A percentile compares a stretch with the other conserved stretches of the same genome.
Evolutionary conservation across 2,113 vertebrate species (phyloP).

Genomic region (Zosterops borbonicus): DNA sequence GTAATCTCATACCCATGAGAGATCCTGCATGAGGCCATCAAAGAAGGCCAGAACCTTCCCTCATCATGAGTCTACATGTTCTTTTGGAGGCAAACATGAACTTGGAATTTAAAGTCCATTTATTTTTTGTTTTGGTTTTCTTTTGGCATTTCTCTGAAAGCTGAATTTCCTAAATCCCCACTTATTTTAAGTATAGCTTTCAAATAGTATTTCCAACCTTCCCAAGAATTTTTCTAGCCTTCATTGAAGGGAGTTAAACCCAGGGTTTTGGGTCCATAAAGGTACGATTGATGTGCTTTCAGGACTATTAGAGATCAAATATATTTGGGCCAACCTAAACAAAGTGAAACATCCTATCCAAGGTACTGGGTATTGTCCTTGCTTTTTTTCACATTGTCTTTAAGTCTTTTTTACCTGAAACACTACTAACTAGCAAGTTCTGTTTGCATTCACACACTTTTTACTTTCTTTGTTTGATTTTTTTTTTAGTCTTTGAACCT

Average conservation of each 20-base stretch:
- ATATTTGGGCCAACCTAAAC: neutral
- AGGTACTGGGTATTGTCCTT: neutral
- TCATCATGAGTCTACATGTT: no score
- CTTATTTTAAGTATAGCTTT: neutral
- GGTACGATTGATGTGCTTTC: neutral
- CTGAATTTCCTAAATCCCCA: neutral
- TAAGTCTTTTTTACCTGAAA: neutral
- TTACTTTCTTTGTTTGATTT: neutral
- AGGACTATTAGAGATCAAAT: neutral
- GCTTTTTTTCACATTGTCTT: neutral
- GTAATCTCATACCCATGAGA: rapidly evolving
- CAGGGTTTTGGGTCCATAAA: neutral
- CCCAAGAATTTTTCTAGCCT: neutral
- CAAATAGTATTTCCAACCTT: neutral
- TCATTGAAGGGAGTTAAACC: neutral
- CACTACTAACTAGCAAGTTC: neutral
- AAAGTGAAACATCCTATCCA: neutral
- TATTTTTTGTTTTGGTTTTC: neutral
- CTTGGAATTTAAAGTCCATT: neutral
- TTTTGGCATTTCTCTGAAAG: neutral
- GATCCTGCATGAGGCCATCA: neutral
- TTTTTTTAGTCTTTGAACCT: neutral
- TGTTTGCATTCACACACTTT: neutral
- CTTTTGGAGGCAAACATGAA: neutral
- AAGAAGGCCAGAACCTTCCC: neutral